Base-by-base conservation (phyloP, 2,113 vertebrate species). In the Neofelis nebulosa region DNA sequence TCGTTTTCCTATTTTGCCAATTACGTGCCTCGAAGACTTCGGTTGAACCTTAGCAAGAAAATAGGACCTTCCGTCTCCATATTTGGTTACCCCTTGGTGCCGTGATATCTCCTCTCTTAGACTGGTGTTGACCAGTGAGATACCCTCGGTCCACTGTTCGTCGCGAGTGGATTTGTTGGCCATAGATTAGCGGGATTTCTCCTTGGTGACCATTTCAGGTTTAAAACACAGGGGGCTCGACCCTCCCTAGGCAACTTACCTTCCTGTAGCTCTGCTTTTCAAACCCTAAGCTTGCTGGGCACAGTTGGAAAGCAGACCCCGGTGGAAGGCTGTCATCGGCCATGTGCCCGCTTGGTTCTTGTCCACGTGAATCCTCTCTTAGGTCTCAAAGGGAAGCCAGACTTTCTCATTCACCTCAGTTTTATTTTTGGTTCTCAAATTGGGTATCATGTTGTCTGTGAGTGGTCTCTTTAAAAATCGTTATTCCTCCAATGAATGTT, bases 11-110 rank as follows among this genome's bases (percentile, higher is more conserved):
- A 45, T 98, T 97, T 98, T 98, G 95, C 92, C 94, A 96, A 97
- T 94, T 96, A 94, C 52, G 94, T 98, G 97, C 98, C 98, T 98
- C 98, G 78, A 91, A 50, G 88, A 57, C 78, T 97, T 98, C 89
- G 71, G 36, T 97, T 96, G 94, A 93, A 97, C 93, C 73, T 95
- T 96, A 94, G 96, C 93, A 95, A 95, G 86, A 88, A 93, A 95
- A 57, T 94, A 98, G 78, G 69, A 78, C 87, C 86, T 97, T 97
- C 89, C 85, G 23, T 94, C 98, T 94, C 81, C 57, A 66, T 87
- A 92, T 92, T 86, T 71, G 10, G 4, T 91, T 1, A 19, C 55
- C 61, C 95, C 65, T 89, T 94, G 25, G 89, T 98, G 13, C 94
- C 73, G 84, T 97, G 93, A 52, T 78, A 73, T 97, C 91, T 94